Evolutionary conservation across 2,113 vertebrate species (phyloP), one percentile per base, ranked within the genome.

Genomic region (Corydoras maculifer): DNA sequence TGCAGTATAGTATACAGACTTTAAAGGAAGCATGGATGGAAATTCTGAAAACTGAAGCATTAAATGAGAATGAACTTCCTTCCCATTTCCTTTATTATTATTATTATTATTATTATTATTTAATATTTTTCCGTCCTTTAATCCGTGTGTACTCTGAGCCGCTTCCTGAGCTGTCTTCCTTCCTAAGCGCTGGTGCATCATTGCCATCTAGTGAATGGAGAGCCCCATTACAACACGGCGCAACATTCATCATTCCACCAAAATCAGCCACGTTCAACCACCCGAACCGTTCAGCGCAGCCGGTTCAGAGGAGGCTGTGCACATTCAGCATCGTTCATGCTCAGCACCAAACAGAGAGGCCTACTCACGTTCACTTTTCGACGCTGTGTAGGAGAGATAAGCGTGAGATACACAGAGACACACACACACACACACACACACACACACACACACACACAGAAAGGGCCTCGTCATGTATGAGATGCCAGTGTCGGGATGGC

Each of bases 121-220:
- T 10, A 14, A 9, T 53, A 30, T 30, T 2, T 8, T 25, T 65
- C 15, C 3, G 53, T 55, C 65, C 29, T 10, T 29, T 2, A 29
- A 31, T 30, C 65, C 32, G 15, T 55, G 2, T 6, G 2, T 58
- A 4, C 35, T 53, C 4, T 57, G 12, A 7, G 7, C 2, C 54
- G 15, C 31, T 15, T 9, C 25, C 60, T 64, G 25, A 35, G 43
- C 29, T 64, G 53, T 53, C 69, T 57, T 72, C 70, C 75, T 78
- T 76, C 75, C 80, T 76, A 71, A 75, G 75, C 58, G 59, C 64
- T 74, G 78, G 72, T 60, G 68, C 62, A 75, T 67, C 60, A 75
- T 59, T 77, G 32, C 82, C 82, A 81, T 84, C 85, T 86, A 82
- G 80, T 82, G 83, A 58, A 55, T 12, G 54, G 1, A 58, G 3